Percentiles rank a stretch among this genome's conserved stretches.
phyloP scores from a whole-genome alignment of 2,797 vertebrate species.

The Sebastes dallii region DNA sequence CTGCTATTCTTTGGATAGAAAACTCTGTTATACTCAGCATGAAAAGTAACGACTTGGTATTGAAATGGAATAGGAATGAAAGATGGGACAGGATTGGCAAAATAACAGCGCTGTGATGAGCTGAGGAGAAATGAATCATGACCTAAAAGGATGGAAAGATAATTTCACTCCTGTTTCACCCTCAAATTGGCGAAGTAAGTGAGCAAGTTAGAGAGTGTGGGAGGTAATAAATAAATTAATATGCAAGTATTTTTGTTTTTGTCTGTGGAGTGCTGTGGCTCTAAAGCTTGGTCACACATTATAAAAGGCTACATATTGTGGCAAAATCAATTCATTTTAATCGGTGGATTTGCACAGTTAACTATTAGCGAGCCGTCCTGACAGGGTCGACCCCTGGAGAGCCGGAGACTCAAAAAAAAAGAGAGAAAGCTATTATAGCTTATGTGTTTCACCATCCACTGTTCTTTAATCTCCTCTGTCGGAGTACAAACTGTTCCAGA shows the following conservation, averaged over 20 bases:
- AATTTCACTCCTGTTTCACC: not conserved
- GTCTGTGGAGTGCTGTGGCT: not conserved
- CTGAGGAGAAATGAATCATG: slow-evolving; percentile 7
- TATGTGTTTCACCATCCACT: not conserved
- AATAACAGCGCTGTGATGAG: not conserved
- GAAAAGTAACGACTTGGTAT: not conserved
- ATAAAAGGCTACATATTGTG: not conserved
- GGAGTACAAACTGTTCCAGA: not conserved
- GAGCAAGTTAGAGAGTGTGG: not conserved
- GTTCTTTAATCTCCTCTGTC: not conserved
- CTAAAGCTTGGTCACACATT: not conserved
- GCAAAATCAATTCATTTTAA: not conserved
- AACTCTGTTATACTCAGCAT: not conserved
- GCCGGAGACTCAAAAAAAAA: not conserved
- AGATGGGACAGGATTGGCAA: not conserved
- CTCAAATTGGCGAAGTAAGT: not conserved
- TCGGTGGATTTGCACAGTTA: not conserved
- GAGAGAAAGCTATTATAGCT: not conserved
- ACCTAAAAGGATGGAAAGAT: not conserved
- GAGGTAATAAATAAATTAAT: not conserved
- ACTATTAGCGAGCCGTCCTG: not conserved
- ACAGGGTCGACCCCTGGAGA: not conserved
- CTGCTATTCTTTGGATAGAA: not conserved
- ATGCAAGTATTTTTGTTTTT: not conserved
- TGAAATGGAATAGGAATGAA: not conserved